Percentiles rank a stretch among this genome's conserved stretches.
Conservation (phyloP, 2,888 invertebrate genomes). For the Priocnemis perturbator region DNA sequence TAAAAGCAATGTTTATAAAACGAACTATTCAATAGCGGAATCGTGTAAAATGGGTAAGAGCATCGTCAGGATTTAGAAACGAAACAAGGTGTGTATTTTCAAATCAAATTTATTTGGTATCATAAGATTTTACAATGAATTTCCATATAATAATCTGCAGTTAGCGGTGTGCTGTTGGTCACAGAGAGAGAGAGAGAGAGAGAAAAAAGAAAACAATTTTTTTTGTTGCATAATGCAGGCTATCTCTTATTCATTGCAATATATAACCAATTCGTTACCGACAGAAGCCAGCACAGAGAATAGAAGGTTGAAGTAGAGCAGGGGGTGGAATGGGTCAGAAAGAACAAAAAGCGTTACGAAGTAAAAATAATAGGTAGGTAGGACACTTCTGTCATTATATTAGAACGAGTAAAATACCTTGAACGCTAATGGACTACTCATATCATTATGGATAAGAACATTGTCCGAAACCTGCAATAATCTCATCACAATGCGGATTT, state of each 20-base stretch:
- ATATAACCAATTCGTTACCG: conserved; percentile 41
- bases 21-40: no score
- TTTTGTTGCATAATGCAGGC: conserved; percentile 38
- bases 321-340: conserved; percentile 28
- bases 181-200: conserved; percentile 48
- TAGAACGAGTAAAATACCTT: conserved; percentile 45
- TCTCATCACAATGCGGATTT: conserved; percentile 18
- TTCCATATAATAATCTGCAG: conserved; percentile 65
- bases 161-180: conserved; percentile 65
- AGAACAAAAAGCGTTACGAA: conserved; percentile 30
- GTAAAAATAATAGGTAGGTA: conserved; percentile 37
- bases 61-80: no score
- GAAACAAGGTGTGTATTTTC: conserved; percentile 33
- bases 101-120: conserved; percentile 71
- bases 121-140: conserved; percentile 68
- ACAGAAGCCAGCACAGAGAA: conserved; percentile 47
- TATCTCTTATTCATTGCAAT: conserved; percentile 36
- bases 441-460: conserved; percentile 35
- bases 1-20: conserved; percentile 63
- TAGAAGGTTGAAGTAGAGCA: conserved; percentile 26
- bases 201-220: conserved; percentile 51
- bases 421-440: conserved; percentile 42
- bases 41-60: no score
- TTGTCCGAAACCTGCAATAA: conserved; percentile 30
- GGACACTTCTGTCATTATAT: conserved; percentile 29